Evolutionary conservation across 2,888 invertebrate genomes (phyloP).

Genomic region (Tetropium fuscum): DNA sequence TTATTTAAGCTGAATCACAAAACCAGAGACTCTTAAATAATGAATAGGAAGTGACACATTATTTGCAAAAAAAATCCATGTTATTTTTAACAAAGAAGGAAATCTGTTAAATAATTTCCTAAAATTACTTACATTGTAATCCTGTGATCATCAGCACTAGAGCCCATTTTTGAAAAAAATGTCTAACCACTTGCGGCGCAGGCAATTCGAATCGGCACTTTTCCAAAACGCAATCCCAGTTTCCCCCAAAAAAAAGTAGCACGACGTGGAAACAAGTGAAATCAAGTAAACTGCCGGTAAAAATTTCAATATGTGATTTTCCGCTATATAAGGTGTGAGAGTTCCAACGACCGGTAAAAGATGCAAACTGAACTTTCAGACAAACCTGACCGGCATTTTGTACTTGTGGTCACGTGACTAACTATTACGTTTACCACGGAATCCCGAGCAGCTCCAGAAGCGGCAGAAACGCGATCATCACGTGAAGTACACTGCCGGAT

Average conservation of each 20-base stretch:
- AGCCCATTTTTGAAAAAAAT: slow-evolving; percentile 28
- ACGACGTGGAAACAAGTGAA: slow-evolving; percentile 9
- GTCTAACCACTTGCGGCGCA: background rate
- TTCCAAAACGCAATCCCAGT: no score
- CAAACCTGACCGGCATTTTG: slow-evolving; percentile 41
- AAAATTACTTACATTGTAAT: slow-evolving; percentile 30
- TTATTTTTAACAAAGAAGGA: no score
- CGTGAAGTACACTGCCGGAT: slow-evolving; percentile 6
- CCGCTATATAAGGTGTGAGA: background rate
- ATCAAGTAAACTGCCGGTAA: no score
- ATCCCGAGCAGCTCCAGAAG: slow-evolving; percentile 20
- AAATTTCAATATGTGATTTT: no score
- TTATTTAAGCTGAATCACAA: no score
- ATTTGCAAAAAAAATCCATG: background rate
- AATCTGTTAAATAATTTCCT: no score
- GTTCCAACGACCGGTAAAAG: slow-evolving; percentile 34
- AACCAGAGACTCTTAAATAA: no score
- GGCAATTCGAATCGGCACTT: no score
- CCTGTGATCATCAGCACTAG: slow-evolving; percentile 29
- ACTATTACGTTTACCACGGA: slow-evolving; percentile 11
- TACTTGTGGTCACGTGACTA: slow-evolving; percentile 38
- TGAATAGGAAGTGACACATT: no score
- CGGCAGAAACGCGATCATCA: slow-evolving; percentile 14
- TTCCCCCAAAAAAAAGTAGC: no score
- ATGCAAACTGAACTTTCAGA: slow-evolving; percentile 37